Evolutionary conservation across 2,888 invertebrate genomes (phyloP), one percentile per base, ranked within the genome.

Genomic region (Amphipoea lucens): DNA sequence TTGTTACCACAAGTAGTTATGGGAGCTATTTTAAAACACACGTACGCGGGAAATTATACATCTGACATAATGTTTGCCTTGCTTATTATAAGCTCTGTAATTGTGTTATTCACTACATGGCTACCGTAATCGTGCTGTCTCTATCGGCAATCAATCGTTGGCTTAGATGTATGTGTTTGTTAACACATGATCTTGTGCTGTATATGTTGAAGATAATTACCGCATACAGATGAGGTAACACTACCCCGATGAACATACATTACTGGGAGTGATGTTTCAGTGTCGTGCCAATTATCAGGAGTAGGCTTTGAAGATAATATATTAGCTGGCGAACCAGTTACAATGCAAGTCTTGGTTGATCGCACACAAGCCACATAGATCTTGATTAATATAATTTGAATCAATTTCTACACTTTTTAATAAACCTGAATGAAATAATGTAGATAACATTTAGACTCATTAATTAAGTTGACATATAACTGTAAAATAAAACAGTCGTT

Each of bases 191-290:
- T 81, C 70, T 83, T 66, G 62, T n/a, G 29, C 48, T 83, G 70
- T 40, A 66, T 78, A 69, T 60, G 51, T 45, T 72, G 69, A 74
- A 85, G 73, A 85, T 81, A 86, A 86, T 86, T 78, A 87, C 65
- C 57, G 76, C 82, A 81, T 78, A 87, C 74, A 74, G 51, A 87
- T 81, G 76, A 81, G 63, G 85, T 76, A 81, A 85, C 48, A 69
- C 73, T 63, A 60, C 23, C 9, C 29, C 48, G 51, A 69, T 45
- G 67, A 81, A 69, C 68, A 67, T 81, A 48, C 74, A 70, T 87
- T 74, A 76, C 42, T 40, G 23, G 60, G 12, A 76, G 54, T 62
- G 51, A 63, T 83, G 68, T 72, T 42, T 17, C 51, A 51, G 54
- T 57, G 36, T 68, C 42, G 36, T 65, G 71, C 20, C 42, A 70